phyloP scores from a whole-genome alignment of 2,888 invertebrate genomes.

The Thymelicus sylvestris region DNA sequence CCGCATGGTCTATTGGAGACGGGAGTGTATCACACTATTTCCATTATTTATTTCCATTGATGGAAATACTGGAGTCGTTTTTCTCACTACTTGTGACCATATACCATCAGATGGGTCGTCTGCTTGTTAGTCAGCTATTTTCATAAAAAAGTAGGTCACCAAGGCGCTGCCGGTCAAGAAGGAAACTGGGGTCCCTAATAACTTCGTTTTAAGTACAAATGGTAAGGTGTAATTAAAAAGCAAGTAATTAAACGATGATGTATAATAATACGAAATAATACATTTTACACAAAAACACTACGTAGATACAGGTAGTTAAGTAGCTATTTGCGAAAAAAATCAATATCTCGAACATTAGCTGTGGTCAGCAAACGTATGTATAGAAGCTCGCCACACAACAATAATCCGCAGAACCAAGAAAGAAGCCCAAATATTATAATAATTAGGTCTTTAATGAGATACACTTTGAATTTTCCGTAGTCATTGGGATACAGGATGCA shows the following conservation, averaged over 20 bases:
- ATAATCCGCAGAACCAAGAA: slow-evolving; percentile 52
- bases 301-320: neutral
- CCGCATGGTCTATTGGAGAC: no score
- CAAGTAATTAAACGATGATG: neutral
- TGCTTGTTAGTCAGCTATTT: no score
- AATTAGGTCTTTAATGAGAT: slow-evolving; percentile 55
- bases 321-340: slow-evolving; percentile 10
- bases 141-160: no score
- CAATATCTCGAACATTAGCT: neutral
- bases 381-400: slow-evolving; percentile 56
- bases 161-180: no score
- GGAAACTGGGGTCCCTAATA: no score
- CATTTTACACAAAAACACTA: neutral
- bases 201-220: no score
- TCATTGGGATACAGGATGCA: slow-evolving; percentile 59
- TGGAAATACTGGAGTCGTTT: no score
- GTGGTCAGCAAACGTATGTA: slow-evolving; percentile 45
- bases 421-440: slow-evolving; percentile 54
- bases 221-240: no score
- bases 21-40: no score
- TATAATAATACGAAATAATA: neutral
- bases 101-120: no score
- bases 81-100: no score
- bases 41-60: no score
- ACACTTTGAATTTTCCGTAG: slow-evolving; percentile 54